Percentiles rank a stretch among this genome's conserved stretches.
phyloP scores from a whole-genome alignment of 2,888 invertebrate species.

The Palloptera scutellata region DNA sequence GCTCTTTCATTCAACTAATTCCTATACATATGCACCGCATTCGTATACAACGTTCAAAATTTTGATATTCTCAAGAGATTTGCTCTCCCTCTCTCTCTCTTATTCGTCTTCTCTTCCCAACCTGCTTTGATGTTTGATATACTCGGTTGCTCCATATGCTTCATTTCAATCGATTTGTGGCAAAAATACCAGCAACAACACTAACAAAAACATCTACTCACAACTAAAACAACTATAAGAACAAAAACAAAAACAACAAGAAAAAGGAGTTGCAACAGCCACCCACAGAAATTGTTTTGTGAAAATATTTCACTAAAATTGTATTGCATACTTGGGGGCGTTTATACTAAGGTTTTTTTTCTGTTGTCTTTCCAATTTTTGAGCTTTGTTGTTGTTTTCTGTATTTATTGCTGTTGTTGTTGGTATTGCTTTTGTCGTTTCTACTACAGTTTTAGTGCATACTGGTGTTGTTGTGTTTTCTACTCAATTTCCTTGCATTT shows the following conservation, averaged over 20 bases:
- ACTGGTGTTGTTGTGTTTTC: not conserved
- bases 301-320: conserved; percentile 34
- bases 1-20: too few relatives aligned
- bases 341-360: conserved; percentile 9
- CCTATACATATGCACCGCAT: too few relatives aligned
- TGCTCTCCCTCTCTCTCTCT: too few relatives aligned
- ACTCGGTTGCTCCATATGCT: conserved; percentile 16
- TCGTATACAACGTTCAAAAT: too few relatives aligned
- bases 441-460: too few relatives aligned
- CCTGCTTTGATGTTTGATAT: too few relatives aligned
- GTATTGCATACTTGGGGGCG: conserved; percentile 35
- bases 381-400: conserved; percentile 4
- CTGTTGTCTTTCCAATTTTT: conserved; percentile 20
- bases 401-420: not conserved
- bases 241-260: not conserved
- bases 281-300: conserved; percentile 12
- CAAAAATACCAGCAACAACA: conserved; percentile 7
- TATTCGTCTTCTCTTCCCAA: too few relatives aligned
- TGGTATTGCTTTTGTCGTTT: conserved; percentile 2
- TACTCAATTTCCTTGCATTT: not conserved
- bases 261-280: not conserved
- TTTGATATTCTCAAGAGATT: too few relatives aligned
- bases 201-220: conserved; percentile 6
- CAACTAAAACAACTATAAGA: conserved; percentile 20
- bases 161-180: conserved; percentile 25